Base-by-base conservation (phyloP, 2,888 invertebrate species). In the Zhengitettix transpicula region DNA sequence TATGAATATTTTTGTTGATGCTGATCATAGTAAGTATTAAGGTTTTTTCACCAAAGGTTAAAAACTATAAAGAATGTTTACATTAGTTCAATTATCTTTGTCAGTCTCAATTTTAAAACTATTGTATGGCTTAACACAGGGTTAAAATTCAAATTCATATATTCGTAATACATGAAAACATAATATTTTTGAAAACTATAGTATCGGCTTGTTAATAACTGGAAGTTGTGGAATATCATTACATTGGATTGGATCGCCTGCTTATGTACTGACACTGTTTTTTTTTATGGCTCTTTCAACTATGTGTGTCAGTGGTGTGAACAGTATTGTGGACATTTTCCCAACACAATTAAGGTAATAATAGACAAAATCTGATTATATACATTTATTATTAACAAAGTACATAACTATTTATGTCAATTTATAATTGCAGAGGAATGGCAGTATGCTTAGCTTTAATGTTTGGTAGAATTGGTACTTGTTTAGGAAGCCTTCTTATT, bases 251-350 rank as follows among this genome's bases (percentile, higher is more conserved):
- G 42, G 52, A 10, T 58, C 63, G 11, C 58, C 61, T n/a, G 55
- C 56, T 51, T 40, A 51, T 12, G 61, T 65, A 51, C 52, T 62
- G 28, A 16, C 59, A 8, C 57, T 65, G 10, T 57, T 62, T 57
- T 63, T 70, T 15, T 73, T 71, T 58, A 64, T 74, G 40, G 70
- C 72, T 0, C 73, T 74, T 17, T 70, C 73, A 0, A 73, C 73
- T 7, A 62, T 74, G 7, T 71, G 71, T 58, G 65, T 74, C 42
- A 71, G 73, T 0, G 67, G 74, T n/a, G 63, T 74, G 10, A 73
- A 71, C 61, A 72, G 73, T 8, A 70, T 69, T 12, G 72, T 74
- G 5, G 74, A 73, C 61, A 60, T 74, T 12, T 72, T 74, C 57
- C 75, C 75, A 1, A 75, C 74, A 0, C 68, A 73, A 62, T 67